Percentiles rank a stretch among this genome's conserved stretches.
Conservation (phyloP, 1,140 invertebrate genomes). For the Wasmannia auropunctata region DNA sequence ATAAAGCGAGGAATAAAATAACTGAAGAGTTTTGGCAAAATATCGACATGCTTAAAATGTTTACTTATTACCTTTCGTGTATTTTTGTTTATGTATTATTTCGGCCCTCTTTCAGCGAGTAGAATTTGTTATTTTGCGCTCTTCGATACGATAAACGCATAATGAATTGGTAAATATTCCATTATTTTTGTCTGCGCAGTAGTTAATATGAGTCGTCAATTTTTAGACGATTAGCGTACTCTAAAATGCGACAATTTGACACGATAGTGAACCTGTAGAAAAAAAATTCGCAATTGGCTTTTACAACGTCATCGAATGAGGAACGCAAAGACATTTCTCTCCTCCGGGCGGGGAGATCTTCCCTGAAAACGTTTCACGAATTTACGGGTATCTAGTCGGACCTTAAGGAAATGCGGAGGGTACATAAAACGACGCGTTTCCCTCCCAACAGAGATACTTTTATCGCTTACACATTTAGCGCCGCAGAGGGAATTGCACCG, state of each 20-base stretch:
- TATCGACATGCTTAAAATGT: neutral
- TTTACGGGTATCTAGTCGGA: conserved; percentile 63
- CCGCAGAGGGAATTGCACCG: conserved; percentile 64
- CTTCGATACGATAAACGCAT: neutral
- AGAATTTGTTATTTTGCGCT: neutral
- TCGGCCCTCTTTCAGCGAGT: neutral
- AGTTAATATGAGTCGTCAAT: neutral
- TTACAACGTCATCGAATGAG: neutral
- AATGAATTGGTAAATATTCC: neutral
- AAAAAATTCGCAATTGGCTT: conserved; percentile 12
- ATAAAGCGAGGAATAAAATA: neutral
- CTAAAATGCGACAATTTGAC: neutral
- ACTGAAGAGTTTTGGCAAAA: neutral
- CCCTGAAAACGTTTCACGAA: conserved; percentile 58
- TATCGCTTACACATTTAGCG: conserved; percentile 75
- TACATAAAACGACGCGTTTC: conserved; percentile 71
- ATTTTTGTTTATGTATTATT: neutral
- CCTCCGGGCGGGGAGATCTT: neutral
- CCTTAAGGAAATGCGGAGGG: conserved; percentile 71
- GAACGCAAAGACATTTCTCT: conserved; percentile 10
- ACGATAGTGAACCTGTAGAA: neutral
- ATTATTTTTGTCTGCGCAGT: neutral
- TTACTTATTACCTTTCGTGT: neutral
- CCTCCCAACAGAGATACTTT: conserved; percentile 68
- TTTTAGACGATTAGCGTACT: too few relatives aligned